Evolutionary conservation across 2,113 vertebrate species (phyloP), one percentile per base, ranked within the genome.

Genomic region (Rhinoderma darwinii): DNA sequence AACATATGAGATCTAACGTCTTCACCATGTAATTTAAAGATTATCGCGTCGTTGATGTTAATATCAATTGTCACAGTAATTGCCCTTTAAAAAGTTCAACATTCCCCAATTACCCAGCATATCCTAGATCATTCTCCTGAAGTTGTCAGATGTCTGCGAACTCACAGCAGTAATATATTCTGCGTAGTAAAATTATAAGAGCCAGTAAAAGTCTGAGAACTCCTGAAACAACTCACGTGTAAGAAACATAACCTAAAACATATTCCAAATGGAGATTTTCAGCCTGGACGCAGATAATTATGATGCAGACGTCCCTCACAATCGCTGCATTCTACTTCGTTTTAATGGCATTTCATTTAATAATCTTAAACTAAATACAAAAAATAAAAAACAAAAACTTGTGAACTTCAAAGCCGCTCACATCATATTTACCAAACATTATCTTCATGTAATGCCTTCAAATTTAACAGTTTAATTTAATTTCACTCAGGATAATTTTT

Each of bases 401-500:
- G 50, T 61, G 51, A 59, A 86, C 84, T 86, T 86, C 84, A 79
- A 86, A 86, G 75, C 84, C 8, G 12, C 41, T 68, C 54, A 63
- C 54, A 61, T 54, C 74, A 70, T 78, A 66, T 78, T 86, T 70
- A 84, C 56, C 68, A 35, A 86, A 86, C 84, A 86, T 86, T 79
- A 86, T 79, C 84, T 86, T 70, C 47, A 70, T 39, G 61, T 68
- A 79, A 86, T 79, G 84, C 74, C 72, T 85, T 85, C 73, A 68
- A 85, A 85, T 78, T 74, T 74, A 56, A 84, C 59, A 75, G 83
- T 84, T 84, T 76, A 84, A 84, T 84, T 84, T 76, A 75, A 84
- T 84, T 84, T 74, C 83, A 61, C 72, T 74, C 83, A 43, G 75
- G 83, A 75, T 76, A 59, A 84, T 84, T 84, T 84, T 84, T 76